These are phyloP conservation scores for Micromys minutus DNA, from an alignment of 2,113 vertebrate species.

Conservation along the genomic window DNA sequence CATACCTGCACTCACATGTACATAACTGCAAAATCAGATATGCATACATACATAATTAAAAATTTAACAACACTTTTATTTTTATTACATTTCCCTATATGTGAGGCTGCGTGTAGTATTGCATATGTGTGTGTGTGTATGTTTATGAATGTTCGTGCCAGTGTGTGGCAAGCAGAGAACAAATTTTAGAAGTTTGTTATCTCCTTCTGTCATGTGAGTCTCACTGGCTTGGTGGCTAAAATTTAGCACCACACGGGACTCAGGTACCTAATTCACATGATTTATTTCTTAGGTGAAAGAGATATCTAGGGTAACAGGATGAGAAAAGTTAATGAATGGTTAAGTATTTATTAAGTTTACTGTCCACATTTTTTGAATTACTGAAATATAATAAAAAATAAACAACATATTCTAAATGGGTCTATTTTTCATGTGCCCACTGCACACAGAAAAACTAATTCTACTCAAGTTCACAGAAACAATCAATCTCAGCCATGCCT, in stretches of 20 bases:
- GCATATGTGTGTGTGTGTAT: not conserved
- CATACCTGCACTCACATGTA: not conserved
- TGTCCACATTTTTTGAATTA: conserved; percentile 31
- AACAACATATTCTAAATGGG: conserved; percentile 43
- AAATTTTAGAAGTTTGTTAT: not conserved
- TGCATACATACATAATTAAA: not conserved
- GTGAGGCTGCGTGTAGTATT: not conserved
- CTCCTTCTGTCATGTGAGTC: not conserved
- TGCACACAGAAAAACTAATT: conserved; percentile 43
- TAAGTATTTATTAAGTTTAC: conserved; percentile 19
- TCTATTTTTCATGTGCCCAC: conserved; percentile 47
- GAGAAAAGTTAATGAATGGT: not conserved
- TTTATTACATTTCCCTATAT: not conserved
- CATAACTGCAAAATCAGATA: not conserved
- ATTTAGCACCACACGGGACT: too few relatives aligned
- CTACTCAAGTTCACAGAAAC: conserved; percentile 66
- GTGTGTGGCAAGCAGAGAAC: not conserved
- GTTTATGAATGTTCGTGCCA: not conserved
- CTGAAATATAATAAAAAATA: conserved; percentile 48
- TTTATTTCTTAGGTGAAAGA: conserved; percentile 22
- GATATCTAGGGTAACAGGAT: not conserved
- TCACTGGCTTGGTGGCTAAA: not conserved
- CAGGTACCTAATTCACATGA: not conserved
- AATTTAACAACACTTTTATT: not conserved
- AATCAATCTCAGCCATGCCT: conserved; percentile 62